Percentiles rank a stretch among this genome's conserved stretches.
Conservation (phyloP, 2,888 invertebrate genomes). For the Doris montereyensis region DNA sequence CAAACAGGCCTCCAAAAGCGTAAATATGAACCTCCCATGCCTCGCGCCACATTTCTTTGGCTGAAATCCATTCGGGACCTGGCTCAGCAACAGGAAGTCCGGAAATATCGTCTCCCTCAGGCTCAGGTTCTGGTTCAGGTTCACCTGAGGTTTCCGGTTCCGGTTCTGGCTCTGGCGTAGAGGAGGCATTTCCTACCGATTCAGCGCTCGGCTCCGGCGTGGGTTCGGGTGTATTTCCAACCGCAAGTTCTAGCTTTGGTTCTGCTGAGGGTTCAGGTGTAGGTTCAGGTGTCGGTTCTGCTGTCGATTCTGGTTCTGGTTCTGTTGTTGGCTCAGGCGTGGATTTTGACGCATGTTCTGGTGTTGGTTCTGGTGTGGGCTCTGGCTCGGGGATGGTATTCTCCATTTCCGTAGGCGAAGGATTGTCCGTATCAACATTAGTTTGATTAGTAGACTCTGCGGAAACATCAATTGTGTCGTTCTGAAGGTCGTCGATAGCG, state of each 20-base stretch:
- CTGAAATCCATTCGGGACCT: slow-evolving; percentile 65
- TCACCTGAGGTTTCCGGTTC: slow-evolving; percentile 42
- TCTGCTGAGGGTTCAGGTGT: neutral
- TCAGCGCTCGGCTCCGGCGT: slow-evolving; percentile 3
- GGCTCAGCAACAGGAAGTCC: slow-evolving; percentile 58
- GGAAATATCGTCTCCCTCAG: slow-evolving; percentile 32
- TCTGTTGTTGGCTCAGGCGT: slow-evolving; percentile 32
- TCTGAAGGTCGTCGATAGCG: too few relatives aligned
- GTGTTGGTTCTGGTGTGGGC: neutral
- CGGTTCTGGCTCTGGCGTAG: slow-evolving; percentile 36
- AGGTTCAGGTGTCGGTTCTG: slow-evolving; percentile 17
- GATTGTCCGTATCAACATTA: neutral
- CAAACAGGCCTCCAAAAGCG: slow-evolving; percentile 87
- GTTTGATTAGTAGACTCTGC: too few relatives aligned
- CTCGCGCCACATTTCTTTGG: slow-evolving; percentile 75
- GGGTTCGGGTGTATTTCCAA: too few relatives aligned
- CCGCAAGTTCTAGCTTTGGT: neutral
- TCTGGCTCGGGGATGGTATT: neutral
- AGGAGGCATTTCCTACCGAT: neutral
- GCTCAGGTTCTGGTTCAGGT: slow-evolving; percentile 42
- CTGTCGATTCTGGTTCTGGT: slow-evolving; percentile 1
- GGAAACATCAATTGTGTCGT: too few relatives aligned
- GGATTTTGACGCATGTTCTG: neutral
- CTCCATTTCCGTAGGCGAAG: neutral
- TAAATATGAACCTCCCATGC: slow-evolving; percentile 95